Percentiles rank a stretch among this genome's conserved stretches.
Evolutionary conservation across 2,113 vertebrate genomes (phyloP).

Genomic region (Anguilla japonica): DNA sequence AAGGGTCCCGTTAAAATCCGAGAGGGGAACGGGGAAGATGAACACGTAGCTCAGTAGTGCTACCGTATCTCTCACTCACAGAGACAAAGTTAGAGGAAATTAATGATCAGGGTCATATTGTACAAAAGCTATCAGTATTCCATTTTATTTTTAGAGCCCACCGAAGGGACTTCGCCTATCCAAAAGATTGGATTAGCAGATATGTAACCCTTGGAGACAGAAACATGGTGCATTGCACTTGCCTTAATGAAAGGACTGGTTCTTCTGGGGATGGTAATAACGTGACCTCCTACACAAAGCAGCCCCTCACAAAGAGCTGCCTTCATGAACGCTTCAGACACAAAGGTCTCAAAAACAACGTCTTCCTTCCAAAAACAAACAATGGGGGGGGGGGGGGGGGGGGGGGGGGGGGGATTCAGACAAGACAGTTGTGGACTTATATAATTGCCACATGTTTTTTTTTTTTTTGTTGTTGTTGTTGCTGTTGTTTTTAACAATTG

Average conservation of each 20-base stretch:
- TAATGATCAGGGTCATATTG: neutral
- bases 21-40: neutral
- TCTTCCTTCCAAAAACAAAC: neutral
- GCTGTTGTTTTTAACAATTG: neutral
- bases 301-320: neutral
- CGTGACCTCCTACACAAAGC: neutral
- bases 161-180: neutral
- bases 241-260: neutral
- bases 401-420: neutral
- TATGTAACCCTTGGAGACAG: neutral
- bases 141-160: neutral
- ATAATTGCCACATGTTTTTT: neutral
- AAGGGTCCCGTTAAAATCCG: neutral
- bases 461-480: neutral
- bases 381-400: neutral
- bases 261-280: slow-evolving; percentile 1
- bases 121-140: neutral
- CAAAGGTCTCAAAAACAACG: neutral
- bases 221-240: neutral
- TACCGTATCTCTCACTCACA: neutral
- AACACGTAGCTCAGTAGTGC: neutral
- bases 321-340: neutral
- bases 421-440: neutral
- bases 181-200: neutral
- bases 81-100: neutral